phyloP scores from a whole-genome alignment of 2,797 vertebrate genomes.

The Liasis olivaceus region DNA sequence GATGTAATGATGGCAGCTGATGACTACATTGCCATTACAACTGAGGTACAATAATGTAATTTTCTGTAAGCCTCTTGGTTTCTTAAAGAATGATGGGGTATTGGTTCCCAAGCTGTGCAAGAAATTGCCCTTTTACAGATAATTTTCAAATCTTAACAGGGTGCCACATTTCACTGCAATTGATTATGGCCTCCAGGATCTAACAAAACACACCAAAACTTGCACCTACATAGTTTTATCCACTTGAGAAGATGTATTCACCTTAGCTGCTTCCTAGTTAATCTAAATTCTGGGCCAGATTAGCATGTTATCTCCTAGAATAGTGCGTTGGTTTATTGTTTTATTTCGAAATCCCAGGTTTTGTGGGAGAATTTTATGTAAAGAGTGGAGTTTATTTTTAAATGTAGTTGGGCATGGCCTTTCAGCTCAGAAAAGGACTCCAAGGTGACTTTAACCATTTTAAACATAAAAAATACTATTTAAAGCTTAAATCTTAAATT shows the following conservation, averaged over 20 bases:
- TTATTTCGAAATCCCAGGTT: too few species aligned
- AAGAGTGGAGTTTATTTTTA: too few species aligned
- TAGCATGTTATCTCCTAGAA: neutral
- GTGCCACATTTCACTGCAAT: neutral
- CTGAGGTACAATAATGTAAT: constrained; percentile 76
- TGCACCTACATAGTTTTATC: neutral
- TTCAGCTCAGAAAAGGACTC: too few species aligned
- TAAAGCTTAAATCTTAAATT: neutral
- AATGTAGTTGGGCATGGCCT: too few species aligned
- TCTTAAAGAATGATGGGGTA: neutral
- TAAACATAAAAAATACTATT: too few species aligned
- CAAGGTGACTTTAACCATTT: too few species aligned
- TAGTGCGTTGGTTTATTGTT: neutral
- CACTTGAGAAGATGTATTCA: neutral
- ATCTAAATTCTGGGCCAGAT: neutral
- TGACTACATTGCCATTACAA: constrained; percentile 81
- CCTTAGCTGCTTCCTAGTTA: neutral
- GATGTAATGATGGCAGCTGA: constrained; percentile 91
- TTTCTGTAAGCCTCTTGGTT: constrained; percentile 8
- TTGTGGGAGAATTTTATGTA: too few species aligned
- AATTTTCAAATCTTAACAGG: neutral
- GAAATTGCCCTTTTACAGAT: neutral
- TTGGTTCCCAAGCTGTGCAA: neutral
- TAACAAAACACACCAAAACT: neutral
- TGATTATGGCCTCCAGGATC: neutral